Evolutionary conservation across 2,113 vertebrate genomes (phyloP), one percentile per base, ranked within the genome.

Genomic region (Phalacrocorax brasilianus): DNA sequence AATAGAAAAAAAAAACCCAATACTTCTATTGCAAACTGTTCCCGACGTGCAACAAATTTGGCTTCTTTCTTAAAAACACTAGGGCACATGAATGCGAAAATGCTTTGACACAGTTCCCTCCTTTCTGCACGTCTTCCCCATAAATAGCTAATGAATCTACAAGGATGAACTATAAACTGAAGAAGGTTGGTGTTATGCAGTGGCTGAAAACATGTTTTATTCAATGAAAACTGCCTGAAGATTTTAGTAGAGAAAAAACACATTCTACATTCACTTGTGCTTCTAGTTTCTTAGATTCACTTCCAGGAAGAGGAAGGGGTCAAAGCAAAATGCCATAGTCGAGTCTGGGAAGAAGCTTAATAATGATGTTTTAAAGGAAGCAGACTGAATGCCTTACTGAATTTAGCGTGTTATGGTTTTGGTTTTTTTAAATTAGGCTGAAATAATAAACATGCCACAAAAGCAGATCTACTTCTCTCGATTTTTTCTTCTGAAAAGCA

Each of bases 21-120:
- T 72, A 81, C 38, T 75, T 62, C 85, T 75, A 66, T 45, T 55
- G 72, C 47, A 94, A 77, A 85, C 75, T 67, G 27, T 75, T 88
- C 58, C 45, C 38, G 45, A 67, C 9, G 40, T 55, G 79, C 21
- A 82, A 96, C 30, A 95, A 88, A 82, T 85, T 17, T 79, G 35
- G 33, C 58, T 73, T 91, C n/a, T 56, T 88, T 83, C 92, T 88
- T 55, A 38, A 91, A 93, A 87, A 68, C 27, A 65, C 47, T 58
- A 90, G 92, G 82, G 73, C 68, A 94, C 49, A 47, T 76, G 47
- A 83, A 86, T 93, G 86, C 67, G 97, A 93, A 91, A 94, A 96
- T 35, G 71, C 70, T 92, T 95, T 76, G 76, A 81, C 66, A 88
- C 27, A 83, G 42, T 70, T 88, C 80, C 45, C 40, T 55, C 77